phyloP scores from a whole-genome alignment of 1,140 invertebrate genomes.

The Chironomus tepperi region DNA sequence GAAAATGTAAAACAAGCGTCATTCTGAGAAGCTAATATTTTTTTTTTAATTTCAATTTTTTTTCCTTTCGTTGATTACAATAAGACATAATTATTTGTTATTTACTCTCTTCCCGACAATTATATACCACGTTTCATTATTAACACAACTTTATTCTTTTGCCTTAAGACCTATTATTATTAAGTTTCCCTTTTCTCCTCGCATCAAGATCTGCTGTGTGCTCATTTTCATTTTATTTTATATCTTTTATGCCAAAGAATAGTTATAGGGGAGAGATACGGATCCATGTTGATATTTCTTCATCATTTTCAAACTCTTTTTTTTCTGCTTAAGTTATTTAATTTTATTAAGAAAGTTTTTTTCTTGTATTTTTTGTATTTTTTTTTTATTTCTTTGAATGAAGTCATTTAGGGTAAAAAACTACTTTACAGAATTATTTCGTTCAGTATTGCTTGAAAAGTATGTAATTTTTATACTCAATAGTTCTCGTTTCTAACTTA shows the following conservation, averaged over 20 bases:
- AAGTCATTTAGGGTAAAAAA: constrained; percentile 11
- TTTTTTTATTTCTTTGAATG: constrained; percentile 3
- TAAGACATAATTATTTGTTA: constrained; percentile 18
- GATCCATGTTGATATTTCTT: neutral
- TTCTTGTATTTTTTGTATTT: neutral
- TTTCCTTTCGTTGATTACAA: constrained; percentile 22
- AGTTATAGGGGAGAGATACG: neutral
- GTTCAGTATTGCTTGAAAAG: neutral
- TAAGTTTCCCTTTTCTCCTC: constrained; percentile 7
- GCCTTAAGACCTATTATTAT: constrained; percentile 7
- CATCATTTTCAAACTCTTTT: neutral
- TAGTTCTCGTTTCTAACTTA: no score
- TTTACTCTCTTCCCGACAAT: neutral
- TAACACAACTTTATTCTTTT: constrained; percentile 4
- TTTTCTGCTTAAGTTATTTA: neutral
- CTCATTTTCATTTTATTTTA: no score
- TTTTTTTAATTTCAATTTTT: neutral
- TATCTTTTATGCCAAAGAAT: neutral
- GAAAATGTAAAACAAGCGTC: constrained; percentile 3
- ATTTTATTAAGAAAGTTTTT: constrained; percentile 10
- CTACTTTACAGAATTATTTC: neutral
- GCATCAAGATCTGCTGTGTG: neutral
- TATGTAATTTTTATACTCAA: neutral
- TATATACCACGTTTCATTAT: constrained; percentile 19
- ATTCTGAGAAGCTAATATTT: constrained; percentile 2